These are phyloP conservation scores for Pogonomyrmex californicus DNA, from an alignment of 1,140 invertebrate genomes.

Conservation along the genomic window DNA sequence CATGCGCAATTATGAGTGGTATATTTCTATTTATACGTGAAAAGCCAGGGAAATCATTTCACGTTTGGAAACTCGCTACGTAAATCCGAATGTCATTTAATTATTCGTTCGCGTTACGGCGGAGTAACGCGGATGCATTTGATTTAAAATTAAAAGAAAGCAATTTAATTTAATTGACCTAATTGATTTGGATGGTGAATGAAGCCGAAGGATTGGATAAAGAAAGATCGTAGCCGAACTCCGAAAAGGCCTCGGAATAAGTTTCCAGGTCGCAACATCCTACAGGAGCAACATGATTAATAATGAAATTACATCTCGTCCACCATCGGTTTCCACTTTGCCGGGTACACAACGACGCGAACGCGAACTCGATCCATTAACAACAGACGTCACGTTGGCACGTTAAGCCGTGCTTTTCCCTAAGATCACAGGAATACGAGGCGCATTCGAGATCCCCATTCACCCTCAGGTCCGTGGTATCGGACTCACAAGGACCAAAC, in stretches of 20 bases:
- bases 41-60: neutral
- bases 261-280: neutral
- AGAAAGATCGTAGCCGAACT: neutral
- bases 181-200: neutral
- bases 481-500: constrained; percentile 39
- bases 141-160: neutral
- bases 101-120: neutral
- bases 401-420: constrained; percentile 10
- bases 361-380: constrained; percentile 45
- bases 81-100: neutral
- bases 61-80: neutral
- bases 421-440: constrained; percentile 30
- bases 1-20: neutral
- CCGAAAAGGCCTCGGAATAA: neutral
- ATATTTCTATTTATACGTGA: neutral
- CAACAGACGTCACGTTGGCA: constrained; percentile 20
- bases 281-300: constrained; percentile 25
- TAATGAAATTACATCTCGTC: constrained; percentile 60
- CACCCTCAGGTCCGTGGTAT: neutral
- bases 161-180: neutral
- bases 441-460: constrained; percentile 1
- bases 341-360: constrained; percentile 38
- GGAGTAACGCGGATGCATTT: neutral
- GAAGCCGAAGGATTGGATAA: neutral
- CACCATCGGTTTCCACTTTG: constrained; percentile 41